These are phyloP conservation scores for Idaea biselata DNA, from an alignment of 2,888 invertebrate genomes.

Conservation along the genomic window DNA sequence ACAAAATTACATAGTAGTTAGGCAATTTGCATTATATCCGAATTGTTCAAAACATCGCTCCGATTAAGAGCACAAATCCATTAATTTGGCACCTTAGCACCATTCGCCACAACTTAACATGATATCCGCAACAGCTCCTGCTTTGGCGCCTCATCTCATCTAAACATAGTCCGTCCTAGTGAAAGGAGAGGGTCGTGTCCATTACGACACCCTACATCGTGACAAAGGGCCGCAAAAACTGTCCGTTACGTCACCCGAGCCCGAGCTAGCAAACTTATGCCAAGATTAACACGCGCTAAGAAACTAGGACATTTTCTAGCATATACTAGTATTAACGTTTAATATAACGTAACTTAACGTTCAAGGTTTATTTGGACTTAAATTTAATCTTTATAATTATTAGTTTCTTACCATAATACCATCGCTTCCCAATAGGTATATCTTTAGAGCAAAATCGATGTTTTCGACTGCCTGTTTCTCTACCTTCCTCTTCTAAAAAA, in stretches of 20 bases:
- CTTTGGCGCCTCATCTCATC: background rate
- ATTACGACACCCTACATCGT: slow-evolving; percentile 1
- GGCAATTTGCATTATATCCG: too few species aligned
- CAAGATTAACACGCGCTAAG: background rate
- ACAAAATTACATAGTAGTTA: too few species aligned
- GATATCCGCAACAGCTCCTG: background rate
- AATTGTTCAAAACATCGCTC: too few species aligned
- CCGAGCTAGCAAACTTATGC: background rate
- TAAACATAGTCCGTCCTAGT: background rate
- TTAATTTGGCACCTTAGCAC: background rate
- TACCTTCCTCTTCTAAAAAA: too few species aligned
- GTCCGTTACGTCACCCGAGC: background rate
- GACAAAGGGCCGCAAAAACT: background rate
- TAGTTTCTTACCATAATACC: too few species aligned
- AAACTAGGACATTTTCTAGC: background rate
- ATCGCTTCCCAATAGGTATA: too few species aligned
- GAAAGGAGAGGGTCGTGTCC: background rate
- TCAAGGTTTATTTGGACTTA: too few species aligned
- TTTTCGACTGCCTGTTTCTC: too few species aligned
- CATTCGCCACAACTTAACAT: background rate
- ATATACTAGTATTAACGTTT: background rate
- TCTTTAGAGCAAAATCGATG: too few species aligned
- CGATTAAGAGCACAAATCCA: too few species aligned
- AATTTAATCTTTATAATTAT: too few species aligned
- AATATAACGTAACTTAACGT: background rate